These are phyloP conservation scores for Sorex araneus DNA, from an alignment of 2,113 vertebrate species.

Conservation along the genomic window DNA sequence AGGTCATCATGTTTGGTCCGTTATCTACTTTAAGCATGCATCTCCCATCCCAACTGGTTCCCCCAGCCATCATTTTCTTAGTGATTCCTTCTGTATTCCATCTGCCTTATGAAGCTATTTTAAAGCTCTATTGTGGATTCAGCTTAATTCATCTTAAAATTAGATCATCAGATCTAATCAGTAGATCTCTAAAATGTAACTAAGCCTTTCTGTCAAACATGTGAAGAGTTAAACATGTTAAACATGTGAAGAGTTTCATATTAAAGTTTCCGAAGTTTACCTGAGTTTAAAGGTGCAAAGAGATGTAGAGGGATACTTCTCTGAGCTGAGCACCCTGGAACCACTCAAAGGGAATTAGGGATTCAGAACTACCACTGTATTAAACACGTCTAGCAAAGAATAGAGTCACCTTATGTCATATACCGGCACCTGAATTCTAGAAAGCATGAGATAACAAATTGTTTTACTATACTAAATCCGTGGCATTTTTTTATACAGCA, in stretches of 20 bases:
- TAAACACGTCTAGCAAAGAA: too few relatives aligned
- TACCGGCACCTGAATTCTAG: not conserved
- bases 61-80: too few relatives aligned
- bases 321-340: too few relatives aligned
- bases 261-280: not conserved
- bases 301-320: not conserved
- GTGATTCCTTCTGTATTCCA: too few relatives aligned
- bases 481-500: not conserved
- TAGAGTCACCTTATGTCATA: not conserved
- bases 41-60: too few relatives aligned
- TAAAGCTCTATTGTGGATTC: not conserved
- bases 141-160: constrained; percentile 13
- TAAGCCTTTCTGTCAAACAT: not conserved
- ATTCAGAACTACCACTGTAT: not conserved
- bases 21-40: too few relatives aligned
- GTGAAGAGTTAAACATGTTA: not conserved
- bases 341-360: not conserved
- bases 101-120: not conserved
- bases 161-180: not conserved
- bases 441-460: not conserved
- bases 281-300: not conserved
- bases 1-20: too few relatives aligned
- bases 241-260: not conserved
- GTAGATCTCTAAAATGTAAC: not conserved
- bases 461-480: not conserved